Base-by-base conservation (phyloP, 1,140 invertebrate species). In the Geopemphigus sp. region DNA sequence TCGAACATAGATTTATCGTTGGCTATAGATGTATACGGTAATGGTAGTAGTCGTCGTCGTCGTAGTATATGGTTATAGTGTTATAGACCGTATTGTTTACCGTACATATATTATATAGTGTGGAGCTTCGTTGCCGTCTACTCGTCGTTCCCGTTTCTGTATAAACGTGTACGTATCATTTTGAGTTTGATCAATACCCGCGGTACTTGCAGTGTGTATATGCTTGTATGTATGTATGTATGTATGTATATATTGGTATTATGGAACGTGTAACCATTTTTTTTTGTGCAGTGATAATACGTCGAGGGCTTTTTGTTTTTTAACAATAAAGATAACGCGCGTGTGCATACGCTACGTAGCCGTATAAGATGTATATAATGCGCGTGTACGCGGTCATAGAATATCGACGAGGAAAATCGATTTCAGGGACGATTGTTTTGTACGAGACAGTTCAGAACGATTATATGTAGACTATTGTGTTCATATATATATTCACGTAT, bases 401-500 rank as follows among this genome's bases (percentile, higher is more conserved):
- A 76, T 22, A 76, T 39, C 26, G 15, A 39, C 32, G 54, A 59
- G 19, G 73, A 76, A 76, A 76, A 76, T 76, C n/a, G 54, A n/a
- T 76, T 61, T 14, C 73, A 76, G 59, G 73, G 73, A 19, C 73
- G 53, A 53, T 24, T 19, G 54, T 76, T 47, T 26, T 76, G 8
- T 45, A 45, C 14, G n/a, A 39, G n/a, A 74, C 29, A n/a, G 73
- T 56, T 39, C 32, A n/a, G 39, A n/a, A 56, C 53, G 45, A 57
- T 45, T 57, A 56, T 57, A 74, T 57, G 54, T 76, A 76, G 54
- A 56, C 59, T 76, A 56, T 59, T 39, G 45, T 59, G 54, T 45
- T 11, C 24, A 22, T 39, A 26, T n/a, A n/a, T n/a, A n/a, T n/a
- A n/a, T 73, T 8, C 17, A 32, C 8, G 17, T 45, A 50, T 68